Conservation (phyloP, 2,888 invertebrate species). For the Sinhomidia bicolor region DNA sequence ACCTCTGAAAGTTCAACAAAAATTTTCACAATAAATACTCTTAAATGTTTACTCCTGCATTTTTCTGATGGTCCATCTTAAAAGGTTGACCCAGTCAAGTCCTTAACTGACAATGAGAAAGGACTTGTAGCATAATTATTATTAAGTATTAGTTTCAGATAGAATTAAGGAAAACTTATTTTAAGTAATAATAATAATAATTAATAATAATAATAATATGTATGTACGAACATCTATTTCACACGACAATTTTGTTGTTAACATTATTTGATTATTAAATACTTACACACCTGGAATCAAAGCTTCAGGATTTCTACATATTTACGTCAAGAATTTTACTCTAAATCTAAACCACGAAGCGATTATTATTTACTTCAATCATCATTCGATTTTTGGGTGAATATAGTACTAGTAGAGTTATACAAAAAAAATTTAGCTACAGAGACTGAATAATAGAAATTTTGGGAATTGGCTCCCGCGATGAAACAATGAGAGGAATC, state of each 20-base stretch:
- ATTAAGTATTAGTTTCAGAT: constrained; percentile 56
- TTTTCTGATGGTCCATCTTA: constrained; percentile 72
- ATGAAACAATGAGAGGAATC: constrained; percentile 77
- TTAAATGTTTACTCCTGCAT: constrained; percentile 67
- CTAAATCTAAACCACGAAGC: constrained; percentile 61
- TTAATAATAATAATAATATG: constrained; percentile 24
- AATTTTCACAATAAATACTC: constrained; percentile 55
- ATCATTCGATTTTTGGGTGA: constrained; percentile 60
- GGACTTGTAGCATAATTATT: constrained; percentile 60
- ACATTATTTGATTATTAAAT: constrained; percentile 62
- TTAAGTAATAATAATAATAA: constrained; percentile 36
- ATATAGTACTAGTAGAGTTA: constrained; percentile 71
- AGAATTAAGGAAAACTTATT: constrained; percentile 63
- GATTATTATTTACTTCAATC: constrained; percentile 49
- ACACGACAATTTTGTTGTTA: constrained; percentile 58
- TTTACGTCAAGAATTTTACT: constrained; percentile 30
- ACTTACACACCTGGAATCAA: constrained; percentile 70
- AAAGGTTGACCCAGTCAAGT: constrained; percentile 70
- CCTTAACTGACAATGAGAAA: constrained; percentile 48
- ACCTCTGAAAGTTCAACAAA: constrained; percentile 55
- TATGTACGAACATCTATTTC: constrained; percentile 63
- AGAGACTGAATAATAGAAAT: constrained; percentile 74
- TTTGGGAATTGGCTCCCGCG: constrained; percentile 69
- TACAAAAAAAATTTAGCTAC: constrained; percentile 74
- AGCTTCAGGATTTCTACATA: constrained; percentile 64